Base-by-base conservation (phyloP, 2,113 vertebrate species). In the Albula goreensis region DNA sequence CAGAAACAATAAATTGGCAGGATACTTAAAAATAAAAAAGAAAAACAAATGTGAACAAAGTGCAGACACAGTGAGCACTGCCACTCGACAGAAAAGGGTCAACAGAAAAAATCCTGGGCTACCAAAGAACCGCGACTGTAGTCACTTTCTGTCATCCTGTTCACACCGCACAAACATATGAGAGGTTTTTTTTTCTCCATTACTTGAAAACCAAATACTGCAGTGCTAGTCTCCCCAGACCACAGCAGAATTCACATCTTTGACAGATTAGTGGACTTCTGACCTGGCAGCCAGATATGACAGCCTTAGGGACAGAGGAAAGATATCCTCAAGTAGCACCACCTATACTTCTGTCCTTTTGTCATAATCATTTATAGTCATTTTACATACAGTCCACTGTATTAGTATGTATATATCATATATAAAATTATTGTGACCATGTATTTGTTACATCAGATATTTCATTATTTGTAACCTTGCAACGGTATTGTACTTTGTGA, bases 1-100 rank as follows among this genome's bases (percentile, higher is more conserved):
- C n/a, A 74, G 70, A 74, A 74, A 74, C 70, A 74, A 25, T 74
- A 19, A 74, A 31, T 31, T 74, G 70, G 70, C 70, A 74, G 70
- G 11, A 74, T 74, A 74, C 70, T n/a, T 31, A 31, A n/a, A 74
- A 31, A 74, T 74, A 74, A 74, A 74, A 74, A 74, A 70, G 63
- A 74, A 31, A 74, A n/a, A 74, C 70, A 74, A 74, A 74, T 74
- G n/a, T 31, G n/a, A 74, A 10, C 70, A 74, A 74, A 74, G 19
- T 5, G 1, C 22, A 74, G 70, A 74, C 70, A 10, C 70, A 31
- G 70, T 31, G 25, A 74, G 0, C 70, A 31, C 53, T 9, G 7
- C 53, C 53, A 9, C 7, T 6, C 53, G 6, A 56, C n/a, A 31
- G 70, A 74, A 31, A 74, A 74, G 5, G 70, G 8, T 9, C 8